A percentile compares a stretch with the other conserved stretches of the same genome.
These are phyloP conservation scores for Lacerta agilis DNA, from an alignment of 2,797 vertebrate genomes.

Conservation along the genomic window DNA sequence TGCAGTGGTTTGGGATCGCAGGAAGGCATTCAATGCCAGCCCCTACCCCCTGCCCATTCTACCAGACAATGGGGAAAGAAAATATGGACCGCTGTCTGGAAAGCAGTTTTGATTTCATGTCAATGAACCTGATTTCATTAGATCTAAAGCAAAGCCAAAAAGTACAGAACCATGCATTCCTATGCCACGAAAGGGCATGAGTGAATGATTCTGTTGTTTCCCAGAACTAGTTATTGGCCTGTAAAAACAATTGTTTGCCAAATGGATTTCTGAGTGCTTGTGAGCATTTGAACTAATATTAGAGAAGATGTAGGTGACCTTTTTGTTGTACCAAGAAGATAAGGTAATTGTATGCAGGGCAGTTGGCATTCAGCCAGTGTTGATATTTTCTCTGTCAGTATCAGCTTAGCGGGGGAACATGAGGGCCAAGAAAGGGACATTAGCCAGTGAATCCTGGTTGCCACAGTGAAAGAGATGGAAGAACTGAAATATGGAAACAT, in stretches of 20 bases:
- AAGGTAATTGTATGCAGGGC: background rate
- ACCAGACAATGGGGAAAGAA: constrained; percentile 75
- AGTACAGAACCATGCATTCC: constrained; percentile 44
- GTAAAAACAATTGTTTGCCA: background rate
- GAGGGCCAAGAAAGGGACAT: background rate
- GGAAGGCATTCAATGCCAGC: constrained; percentile 70
- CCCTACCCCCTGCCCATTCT: constrained; percentile 60
- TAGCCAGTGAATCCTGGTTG: background rate
- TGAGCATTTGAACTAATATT: background rate
- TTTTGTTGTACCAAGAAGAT: background rate
- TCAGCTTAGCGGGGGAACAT: background rate
- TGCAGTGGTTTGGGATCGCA: constrained; percentile 75
- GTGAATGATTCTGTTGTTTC: background rate
- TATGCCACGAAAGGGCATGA: constrained; percentile 57
- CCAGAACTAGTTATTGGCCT: constrained; percentile 17
- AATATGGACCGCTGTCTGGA: constrained; percentile 57
- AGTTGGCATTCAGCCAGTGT: background rate
- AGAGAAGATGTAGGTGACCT: background rate
- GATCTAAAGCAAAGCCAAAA: constrained; percentile 69
- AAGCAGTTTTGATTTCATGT: constrained; percentile 69
- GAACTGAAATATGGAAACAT: background rate
- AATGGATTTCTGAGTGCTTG: background rate
- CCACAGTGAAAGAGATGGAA: background rate
- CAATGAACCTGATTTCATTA: constrained; percentile 67
- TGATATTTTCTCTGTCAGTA: background rate